Percentiles rank a stretch among this genome's conserved stretches.
These are phyloP conservation scores for Gadopsis bispinosus DNA, from an alignment of 2,797 vertebrate species.

Conservation along the genomic window DNA sequence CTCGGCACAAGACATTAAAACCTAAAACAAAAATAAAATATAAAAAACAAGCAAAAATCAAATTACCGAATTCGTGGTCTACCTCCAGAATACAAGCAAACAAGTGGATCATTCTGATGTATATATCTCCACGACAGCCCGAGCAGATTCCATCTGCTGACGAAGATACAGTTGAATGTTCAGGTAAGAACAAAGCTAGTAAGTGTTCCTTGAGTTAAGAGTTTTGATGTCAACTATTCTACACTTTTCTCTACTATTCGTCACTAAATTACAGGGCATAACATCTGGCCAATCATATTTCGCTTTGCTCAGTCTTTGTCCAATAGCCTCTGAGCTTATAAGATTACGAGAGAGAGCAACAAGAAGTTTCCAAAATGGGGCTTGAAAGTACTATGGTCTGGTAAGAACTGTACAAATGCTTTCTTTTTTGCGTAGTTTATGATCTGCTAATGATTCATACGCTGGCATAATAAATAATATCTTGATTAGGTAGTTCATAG, in stretches of 20 bases:
- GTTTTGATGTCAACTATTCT: background rate
- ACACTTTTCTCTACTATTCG: background rate
- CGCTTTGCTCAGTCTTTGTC: conserved; percentile 53
- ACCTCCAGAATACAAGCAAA: too few species aligned
- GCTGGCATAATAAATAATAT: background rate
- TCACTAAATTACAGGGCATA: background rate
- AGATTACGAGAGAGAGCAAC: conserved; percentile 56
- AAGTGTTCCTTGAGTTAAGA: background rate
- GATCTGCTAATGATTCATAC: background rate
- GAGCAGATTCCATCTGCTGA: background rate
- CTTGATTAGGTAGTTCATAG: accelerated
- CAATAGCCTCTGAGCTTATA: conserved; percentile 79
- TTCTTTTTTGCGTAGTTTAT: conserved; percentile 16
- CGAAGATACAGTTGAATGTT: background rate
- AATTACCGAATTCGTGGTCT: too few species aligned
- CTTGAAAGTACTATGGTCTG: conserved; percentile 98
- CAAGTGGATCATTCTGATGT: too few species aligned
- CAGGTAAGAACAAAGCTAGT: background rate
- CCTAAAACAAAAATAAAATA: too few species aligned
- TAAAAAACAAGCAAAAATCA: too few species aligned
- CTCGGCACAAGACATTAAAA: background rate
- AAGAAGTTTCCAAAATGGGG: conserved; percentile 91
- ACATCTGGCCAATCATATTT: conserved; percentile 68
- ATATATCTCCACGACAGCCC: background rate
- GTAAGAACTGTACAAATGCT: conserved; percentile 83